phyloP scores from a whole-genome alignment of 23 tunicate genomes.

The Clavelina lepadiformis region DNA sequence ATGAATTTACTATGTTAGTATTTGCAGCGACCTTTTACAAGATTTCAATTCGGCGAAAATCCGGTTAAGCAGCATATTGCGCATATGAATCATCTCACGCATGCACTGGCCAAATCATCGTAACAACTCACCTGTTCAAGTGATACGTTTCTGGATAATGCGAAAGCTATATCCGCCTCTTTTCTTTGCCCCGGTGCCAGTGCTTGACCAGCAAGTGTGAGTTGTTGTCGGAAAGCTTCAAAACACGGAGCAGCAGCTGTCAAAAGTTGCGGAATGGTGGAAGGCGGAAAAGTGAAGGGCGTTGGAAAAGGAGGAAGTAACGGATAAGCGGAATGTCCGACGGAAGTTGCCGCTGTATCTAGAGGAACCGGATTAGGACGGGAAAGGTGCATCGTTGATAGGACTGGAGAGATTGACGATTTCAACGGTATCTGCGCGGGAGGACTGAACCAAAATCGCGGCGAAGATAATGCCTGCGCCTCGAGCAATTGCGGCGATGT shows the following conservation, averaged over 20 bases:
- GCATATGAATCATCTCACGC: too few species aligned
- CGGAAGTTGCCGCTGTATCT: not conserved
- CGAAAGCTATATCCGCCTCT: too few species aligned
- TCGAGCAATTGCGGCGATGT: slow-evolving; percentile 14
- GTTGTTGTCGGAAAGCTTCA: not conserved
- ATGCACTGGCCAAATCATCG: too few species aligned
- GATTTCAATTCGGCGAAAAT: too few species aligned
- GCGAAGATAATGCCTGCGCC: slow-evolving; percentile 10
- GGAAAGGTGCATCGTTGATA: not conserved
- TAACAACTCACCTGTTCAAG: too few species aligned
- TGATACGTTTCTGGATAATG: too few species aligned
- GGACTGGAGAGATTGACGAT: slow-evolving; percentile 22
- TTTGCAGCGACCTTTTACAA: too few species aligned
- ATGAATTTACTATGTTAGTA: too few species aligned
- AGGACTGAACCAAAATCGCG: slow-evolving; percentile 36
- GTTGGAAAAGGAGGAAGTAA: slow-evolving; percentile 19
- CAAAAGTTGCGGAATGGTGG: slow-evolving; percentile 9
- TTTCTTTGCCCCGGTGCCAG: slow-evolving; percentile 23
- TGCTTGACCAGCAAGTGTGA: slow-evolving; percentile 1
- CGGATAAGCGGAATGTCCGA: slow-evolving; percentile 22
- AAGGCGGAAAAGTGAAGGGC: slow-evolving; percentile 7
- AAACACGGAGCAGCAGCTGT: slow-evolving; percentile 13
- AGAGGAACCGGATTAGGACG: not conserved
- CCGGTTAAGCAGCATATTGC: too few species aligned
- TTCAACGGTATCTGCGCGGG: slow-evolving; percentile 20